Percentiles rank a stretch among this genome's conserved stretches.
These are phyloP conservation scores for Micoletzkya japonica DNA, from an alignment of 2,888 invertebrate species.

Conservation along the genomic window DNA sequence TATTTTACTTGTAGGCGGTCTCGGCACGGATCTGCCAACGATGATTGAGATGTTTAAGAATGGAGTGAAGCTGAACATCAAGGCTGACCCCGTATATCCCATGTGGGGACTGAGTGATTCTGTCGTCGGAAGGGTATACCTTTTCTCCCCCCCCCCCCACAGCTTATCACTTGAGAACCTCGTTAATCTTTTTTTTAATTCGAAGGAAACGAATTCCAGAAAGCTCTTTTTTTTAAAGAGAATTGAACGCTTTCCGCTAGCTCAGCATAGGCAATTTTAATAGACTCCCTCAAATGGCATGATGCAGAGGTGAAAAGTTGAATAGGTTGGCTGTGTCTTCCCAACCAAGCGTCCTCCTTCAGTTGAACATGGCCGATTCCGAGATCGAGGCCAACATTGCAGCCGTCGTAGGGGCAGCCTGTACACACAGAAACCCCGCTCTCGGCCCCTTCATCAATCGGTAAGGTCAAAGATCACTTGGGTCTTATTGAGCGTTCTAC, in stretches of 20 bases:
- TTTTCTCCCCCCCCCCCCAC: too few relatives aligned
- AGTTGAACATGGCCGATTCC: slow-evolving; percentile 56
- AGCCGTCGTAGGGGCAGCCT: slow-evolving; percentile 49
- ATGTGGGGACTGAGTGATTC: slow-evolving; percentile 58
- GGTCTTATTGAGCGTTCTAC: too few relatives aligned
- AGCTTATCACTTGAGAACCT: not conserved
- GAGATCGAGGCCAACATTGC: slow-evolving; percentile 58
- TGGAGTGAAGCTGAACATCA: slow-evolving; percentile 56
- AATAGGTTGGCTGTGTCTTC: too few relatives aligned
- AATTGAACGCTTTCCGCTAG: too few relatives aligned
- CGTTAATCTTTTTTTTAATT: not conserved
- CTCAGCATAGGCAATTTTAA: too few relatives aligned
- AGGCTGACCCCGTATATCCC: slow-evolving; percentile 54
- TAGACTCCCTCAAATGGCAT: too few relatives aligned
- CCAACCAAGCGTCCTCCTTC: too few relatives aligned
- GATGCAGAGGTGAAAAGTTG: too few relatives aligned
- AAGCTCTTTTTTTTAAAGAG: too few relatives aligned
- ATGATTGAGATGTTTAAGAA: slow-evolving; percentile 57
- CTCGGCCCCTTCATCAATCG: slow-evolving; percentile 61
- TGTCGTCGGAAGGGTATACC: slow-evolving; percentile 54
- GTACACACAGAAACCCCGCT: slow-evolving; percentile 57
- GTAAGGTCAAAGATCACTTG: too few relatives aligned
- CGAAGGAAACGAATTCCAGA: not conserved
- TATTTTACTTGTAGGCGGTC: slow-evolving; percentile 38
- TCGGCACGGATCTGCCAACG: slow-evolving; percentile 55